These are phyloP conservation scores for Lysandra bellargus DNA, from an alignment of 2,888 invertebrate genomes.

Conservation along the genomic window DNA sequence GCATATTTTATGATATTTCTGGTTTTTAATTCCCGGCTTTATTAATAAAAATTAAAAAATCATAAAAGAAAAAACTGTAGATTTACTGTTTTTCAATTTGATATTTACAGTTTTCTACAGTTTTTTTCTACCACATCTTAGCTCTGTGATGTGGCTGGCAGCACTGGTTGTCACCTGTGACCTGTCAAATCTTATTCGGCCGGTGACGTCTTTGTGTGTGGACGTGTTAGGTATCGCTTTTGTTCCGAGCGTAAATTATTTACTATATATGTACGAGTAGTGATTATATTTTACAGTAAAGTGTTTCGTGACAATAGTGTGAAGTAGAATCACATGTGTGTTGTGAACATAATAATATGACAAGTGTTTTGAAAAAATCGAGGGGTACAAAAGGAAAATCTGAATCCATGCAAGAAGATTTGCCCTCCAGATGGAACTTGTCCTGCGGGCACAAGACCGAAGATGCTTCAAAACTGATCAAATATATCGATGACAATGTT, in stretches of 20 bases:
- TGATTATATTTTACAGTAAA: conserved; percentile 37
- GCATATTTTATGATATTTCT: too few relatives aligned
- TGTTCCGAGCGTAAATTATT: not conserved
- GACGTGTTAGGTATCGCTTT: not conserved
- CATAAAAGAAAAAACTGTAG: too few relatives aligned
- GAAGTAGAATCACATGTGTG: conserved; percentile 43
- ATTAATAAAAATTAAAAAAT: too few relatives aligned
- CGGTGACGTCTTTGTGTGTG: not conserved
- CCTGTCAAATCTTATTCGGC: not conserved
- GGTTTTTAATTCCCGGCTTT: too few relatives aligned
- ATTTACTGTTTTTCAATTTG: too few relatives aligned
- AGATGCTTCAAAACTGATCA: conserved; percentile 85
- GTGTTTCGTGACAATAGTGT: conserved; percentile 39
- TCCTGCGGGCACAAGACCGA: conserved; percentile 79
- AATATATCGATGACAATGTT: conserved; percentile 89
- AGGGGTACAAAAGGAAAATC: conserved; percentile 76
- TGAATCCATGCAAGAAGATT: conserved; percentile 77
- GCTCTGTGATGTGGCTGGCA: too few relatives aligned
- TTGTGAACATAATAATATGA: conserved; percentile 72
- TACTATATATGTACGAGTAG: conserved; percentile 37
- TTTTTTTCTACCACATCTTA: too few relatives aligned
- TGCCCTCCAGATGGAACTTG: conserved; percentile 67
- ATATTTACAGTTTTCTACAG: too few relatives aligned
- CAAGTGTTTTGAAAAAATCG: conserved; percentile 77
- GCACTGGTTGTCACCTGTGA: not conserved